A percentile compares a stretch with the other conserved stretches of the same genome.
Evolutionary conservation across 2,888 invertebrate species (phyloP).

Genomic region (Spisula solida): DNA sequence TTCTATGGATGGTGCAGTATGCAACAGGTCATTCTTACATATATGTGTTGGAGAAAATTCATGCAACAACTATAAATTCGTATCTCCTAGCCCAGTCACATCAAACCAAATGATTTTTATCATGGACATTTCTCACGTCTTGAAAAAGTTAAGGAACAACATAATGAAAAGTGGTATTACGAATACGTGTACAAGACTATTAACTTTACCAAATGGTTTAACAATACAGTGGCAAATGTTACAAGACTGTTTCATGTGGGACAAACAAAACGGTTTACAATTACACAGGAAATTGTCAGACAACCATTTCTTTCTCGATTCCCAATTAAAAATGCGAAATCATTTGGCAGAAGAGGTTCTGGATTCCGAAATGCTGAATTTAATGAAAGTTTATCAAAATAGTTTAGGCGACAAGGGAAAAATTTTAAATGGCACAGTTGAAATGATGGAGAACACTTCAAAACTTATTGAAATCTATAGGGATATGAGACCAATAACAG

Average conservation of each 20-base stretch:
- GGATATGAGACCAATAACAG: background rate
- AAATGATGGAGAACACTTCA: slow-evolving; percentile 56
- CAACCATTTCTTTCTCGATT: slow-evolving; percentile 56
- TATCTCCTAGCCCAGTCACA: slow-evolving; percentile 34
- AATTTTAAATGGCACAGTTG: slow-evolving; percentile 48
- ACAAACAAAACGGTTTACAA: slow-evolving; percentile 50
- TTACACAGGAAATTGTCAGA: slow-evolving; percentile 57
- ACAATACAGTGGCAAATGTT: slow-evolving; percentile 63
- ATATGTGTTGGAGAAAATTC: slow-evolving; percentile 27
- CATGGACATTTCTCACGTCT: slow-evolving; percentile 50
- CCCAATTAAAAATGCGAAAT: slow-evolving; percentile 57
- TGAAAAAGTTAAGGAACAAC: slow-evolving; percentile 65
- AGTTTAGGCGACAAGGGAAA: slow-evolving; percentile 46
- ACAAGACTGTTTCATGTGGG: slow-evolving; percentile 59
- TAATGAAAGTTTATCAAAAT: slow-evolving; percentile 44
- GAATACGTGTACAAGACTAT: slow-evolving; percentile 33
- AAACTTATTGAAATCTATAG: slow-evolving; percentile 34
- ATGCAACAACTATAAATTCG: slow-evolving; percentile 49
- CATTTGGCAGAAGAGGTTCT: slow-evolving; percentile 55
- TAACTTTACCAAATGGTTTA: slow-evolving; percentile 28
- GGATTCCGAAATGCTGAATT: slow-evolving; percentile 52
- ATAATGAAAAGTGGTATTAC: slow-evolving; percentile 48
- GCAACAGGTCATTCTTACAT: slow-evolving; percentile 57
- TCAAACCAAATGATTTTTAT: slow-evolving; percentile 40
- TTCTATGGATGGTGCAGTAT: slow-evolving; percentile 60